phyloP scores from a whole-genome alignment of 2,888 invertebrate species.

The Drosophila peninsularis region DNA sequence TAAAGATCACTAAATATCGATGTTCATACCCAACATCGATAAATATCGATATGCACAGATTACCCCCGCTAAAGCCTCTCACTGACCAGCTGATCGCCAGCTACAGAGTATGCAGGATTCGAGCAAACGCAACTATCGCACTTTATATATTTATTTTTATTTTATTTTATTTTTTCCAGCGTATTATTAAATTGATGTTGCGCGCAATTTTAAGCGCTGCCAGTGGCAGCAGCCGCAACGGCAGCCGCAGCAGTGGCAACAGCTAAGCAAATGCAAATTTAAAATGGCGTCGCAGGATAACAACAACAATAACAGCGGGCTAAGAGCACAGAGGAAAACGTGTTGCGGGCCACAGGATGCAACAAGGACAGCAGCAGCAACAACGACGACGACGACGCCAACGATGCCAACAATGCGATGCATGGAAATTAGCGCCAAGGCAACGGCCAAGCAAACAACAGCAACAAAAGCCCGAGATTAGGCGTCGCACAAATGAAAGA shows the following conservation, averaged over 20 bases:
- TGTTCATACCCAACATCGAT: too few relatives aligned
- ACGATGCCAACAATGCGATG: constrained; percentile 32
- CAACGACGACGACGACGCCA: constrained; percentile 8
- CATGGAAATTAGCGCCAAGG: constrained; percentile 46
- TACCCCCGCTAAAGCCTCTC: too few relatives aligned
- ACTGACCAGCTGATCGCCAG: too few relatives aligned
- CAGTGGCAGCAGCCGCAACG: constrained; percentile 44
- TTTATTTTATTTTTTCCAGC: not conserved
- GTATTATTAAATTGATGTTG: constrained; percentile 74
- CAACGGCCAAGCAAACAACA: constrained; percentile 17
- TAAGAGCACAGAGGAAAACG: constrained; percentile 19
- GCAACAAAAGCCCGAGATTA: constrained; percentile 23
- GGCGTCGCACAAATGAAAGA: constrained; percentile 25
- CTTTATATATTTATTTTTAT: not conserved
- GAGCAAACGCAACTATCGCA: not conserved
- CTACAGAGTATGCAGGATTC: not conserved
- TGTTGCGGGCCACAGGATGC: constrained; percentile 38
- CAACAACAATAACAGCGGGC: constrained; percentile 14
- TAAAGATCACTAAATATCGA: too few relatives aligned
- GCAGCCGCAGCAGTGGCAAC: constrained; percentile 29
- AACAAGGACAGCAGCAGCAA: constrained; percentile 19
- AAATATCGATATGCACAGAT: too few relatives aligned
- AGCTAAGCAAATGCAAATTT: constrained; percentile 53
- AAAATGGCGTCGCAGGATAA: constrained; percentile 37
- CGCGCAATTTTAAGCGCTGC: constrained; percentile 58